phyloP scores from a whole-genome alignment of 92 coral and sea anemone species.

The Siderastrea siderea region DNA sequence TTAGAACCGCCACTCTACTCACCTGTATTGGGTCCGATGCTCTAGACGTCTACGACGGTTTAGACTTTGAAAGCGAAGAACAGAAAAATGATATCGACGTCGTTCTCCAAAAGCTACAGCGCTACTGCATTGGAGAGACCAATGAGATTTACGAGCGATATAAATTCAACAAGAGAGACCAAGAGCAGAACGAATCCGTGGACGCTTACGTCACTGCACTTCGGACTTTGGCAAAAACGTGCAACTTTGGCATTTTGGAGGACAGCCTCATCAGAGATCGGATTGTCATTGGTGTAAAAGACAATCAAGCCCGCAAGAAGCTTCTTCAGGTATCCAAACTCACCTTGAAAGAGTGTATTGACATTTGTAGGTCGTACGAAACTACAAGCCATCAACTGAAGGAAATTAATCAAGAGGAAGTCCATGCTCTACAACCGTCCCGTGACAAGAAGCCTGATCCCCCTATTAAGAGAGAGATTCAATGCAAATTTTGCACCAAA shows the following conservation, averaged over 20 bases:
- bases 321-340: conserved; percentile 61
- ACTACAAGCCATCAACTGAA: conserved; percentile 54
- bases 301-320: conserved; percentile 63
- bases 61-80: conserved; percentile 59
- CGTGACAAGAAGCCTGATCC: neutral
- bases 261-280: conserved; percentile 61
- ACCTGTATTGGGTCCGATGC: conserved; percentile 77
- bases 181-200: conserved; percentile 72
- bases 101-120: conserved; percentile 69
- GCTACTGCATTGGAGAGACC: conserved; percentile 75
- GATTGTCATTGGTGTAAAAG: conserved; percentile 62
- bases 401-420: conserved; percentile 49
- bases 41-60: conserved; percentile 71
- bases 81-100: conserved; percentile 65
- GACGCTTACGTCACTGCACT: conserved; percentile 82
- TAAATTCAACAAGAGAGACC: conserved; percentile 71
- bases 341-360: conserved; percentile 65
- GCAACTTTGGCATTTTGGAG: conserved; percentile 73
- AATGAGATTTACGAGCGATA: conserved; percentile 81
- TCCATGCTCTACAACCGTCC: conserved; percentile 5
- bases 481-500: conserved; percentile 62
- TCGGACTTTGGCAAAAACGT: conserved; percentile 71
- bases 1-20: conserved; percentile 61
- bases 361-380: conserved; percentile 66
- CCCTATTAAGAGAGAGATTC: conserved; percentile 36